These are phyloP conservation scores for Drosophila rellima DNA, from an alignment of 2,888 invertebrate species.

Conservation along the genomic window DNA sequence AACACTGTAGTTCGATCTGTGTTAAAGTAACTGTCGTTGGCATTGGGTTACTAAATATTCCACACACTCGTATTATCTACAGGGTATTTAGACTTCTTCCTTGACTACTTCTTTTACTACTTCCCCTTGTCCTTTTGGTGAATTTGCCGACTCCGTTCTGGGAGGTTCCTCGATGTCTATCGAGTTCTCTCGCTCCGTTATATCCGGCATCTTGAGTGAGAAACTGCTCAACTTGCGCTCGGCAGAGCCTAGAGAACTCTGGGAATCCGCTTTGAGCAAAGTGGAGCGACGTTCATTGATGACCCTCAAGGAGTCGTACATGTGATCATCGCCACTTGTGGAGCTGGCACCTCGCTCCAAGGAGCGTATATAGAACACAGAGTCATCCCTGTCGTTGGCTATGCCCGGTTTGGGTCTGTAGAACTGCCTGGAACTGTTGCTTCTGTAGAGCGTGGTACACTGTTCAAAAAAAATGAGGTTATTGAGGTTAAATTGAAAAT, in stretches of 20 bases:
- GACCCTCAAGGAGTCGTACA: slow-evolving; percentile 85
- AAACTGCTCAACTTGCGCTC: slow-evolving; percentile 78
- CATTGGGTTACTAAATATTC: slow-evolving; percentile 29
- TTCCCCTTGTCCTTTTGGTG: slow-evolving; percentile 12
- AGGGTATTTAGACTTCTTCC: slow-evolving; percentile 34
- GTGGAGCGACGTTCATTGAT: slow-evolving; percentile 85
- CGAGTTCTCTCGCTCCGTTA: slow-evolving; percentile 70
- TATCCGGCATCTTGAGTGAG: slow-evolving; percentile 75
- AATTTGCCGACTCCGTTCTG: neutral
- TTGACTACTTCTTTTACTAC: slow-evolving; percentile 7
- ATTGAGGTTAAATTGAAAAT: neutral
- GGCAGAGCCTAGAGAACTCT: slow-evolving; percentile 78
- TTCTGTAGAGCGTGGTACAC: slow-evolving; percentile 75
- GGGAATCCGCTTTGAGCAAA: slow-evolving; percentile 84
- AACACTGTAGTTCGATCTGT: slow-evolving; percentile 21
- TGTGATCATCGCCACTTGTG: slow-evolving; percentile 69
- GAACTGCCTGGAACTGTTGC: slow-evolving; percentile 85
- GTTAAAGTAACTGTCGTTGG: slow-evolving; percentile 61
- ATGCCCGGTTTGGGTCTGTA: slow-evolving; percentile 83
- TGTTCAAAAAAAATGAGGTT: neutral
- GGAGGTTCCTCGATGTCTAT: slow-evolving; percentile 65
- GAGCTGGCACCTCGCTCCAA: slow-evolving; percentile 59
- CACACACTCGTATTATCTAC: slow-evolving; percentile 31
- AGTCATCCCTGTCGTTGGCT: slow-evolving; percentile 83
- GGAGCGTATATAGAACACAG: slow-evolving; percentile 81